These are phyloP conservation scores for Zeugodacus cucurbitae DNA, from an alignment of 1,140 invertebrate species.

Conservation along the genomic window DNA sequence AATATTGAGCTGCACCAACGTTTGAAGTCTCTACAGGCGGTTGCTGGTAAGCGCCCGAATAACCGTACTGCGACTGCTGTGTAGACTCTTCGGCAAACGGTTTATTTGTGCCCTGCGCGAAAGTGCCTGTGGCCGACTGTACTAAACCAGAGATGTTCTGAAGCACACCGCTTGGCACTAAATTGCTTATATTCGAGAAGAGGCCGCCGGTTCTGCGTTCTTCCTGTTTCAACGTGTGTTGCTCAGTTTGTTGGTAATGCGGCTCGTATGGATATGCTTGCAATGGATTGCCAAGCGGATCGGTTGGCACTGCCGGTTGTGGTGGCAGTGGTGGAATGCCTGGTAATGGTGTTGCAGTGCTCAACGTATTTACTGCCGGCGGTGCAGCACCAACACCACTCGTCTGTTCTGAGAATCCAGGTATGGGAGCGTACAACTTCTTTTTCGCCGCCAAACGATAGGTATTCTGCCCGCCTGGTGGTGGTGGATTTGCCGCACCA, in stretches of 20 bases:
- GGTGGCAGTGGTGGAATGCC: background rate
- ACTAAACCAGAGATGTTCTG: constrained; percentile 62
- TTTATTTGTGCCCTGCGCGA: constrained; percentile 33
- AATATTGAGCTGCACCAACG: constrained; percentile 8
- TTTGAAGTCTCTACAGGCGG: background rate
- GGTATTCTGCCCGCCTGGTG: constrained; percentile 63
- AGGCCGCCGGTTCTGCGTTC: constrained; percentile 60
- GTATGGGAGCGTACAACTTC: constrained; percentile 71
- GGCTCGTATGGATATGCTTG: constrained; percentile 31
- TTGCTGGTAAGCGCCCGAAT: background rate
- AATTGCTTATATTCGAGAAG: constrained; percentile 55
- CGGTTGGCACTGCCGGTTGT: background rate
- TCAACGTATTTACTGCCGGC: background rate
- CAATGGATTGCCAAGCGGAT: constrained; percentile 3
- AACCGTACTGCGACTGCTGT: constrained; percentile 13
- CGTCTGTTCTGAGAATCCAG: constrained; percentile 64
- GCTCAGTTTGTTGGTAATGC: constrained; percentile 13
- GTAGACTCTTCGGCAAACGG: background rate
- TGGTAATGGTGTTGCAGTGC: background rate
- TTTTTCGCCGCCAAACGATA: constrained; percentile 69
- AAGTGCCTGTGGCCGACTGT: constrained; percentile 57
- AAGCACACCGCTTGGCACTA: constrained; percentile 57
- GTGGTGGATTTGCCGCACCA: constrained; percentile 44
- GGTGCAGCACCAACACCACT: background rate
- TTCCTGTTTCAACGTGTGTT: constrained; percentile 41